Evolutionary conservation across 2,888 invertebrate species (phyloP).

Genomic region (Orthosia cruda): DNA sequence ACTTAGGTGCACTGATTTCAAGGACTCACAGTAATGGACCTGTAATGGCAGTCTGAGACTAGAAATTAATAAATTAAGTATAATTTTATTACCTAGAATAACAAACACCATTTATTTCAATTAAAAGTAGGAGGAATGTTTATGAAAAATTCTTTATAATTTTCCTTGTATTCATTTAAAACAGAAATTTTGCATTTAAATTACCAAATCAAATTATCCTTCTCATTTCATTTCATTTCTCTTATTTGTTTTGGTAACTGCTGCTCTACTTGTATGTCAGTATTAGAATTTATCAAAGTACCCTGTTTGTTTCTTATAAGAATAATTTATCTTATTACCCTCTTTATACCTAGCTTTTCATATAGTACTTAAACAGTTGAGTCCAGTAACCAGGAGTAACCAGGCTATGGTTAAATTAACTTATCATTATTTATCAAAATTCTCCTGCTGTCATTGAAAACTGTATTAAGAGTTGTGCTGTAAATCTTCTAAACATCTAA

Average conservation of each 20-base stretch:
- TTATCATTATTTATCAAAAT: not conserved
- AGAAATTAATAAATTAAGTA: not conserved
- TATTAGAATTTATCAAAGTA: not conserved
- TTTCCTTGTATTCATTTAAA: slow-evolving; percentile 1
- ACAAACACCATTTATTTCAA: not conserved
- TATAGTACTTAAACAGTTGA: not conserved
- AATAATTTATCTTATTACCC: not conserved
- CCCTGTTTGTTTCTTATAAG: too few species aligned
- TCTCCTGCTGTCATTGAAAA: not conserved
- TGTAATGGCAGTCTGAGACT: not conserved
- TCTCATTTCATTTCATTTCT: too few species aligned
- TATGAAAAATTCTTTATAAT: not conserved
- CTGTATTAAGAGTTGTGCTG: not conserved
- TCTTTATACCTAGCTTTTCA: not conserved
- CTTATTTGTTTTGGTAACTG: not conserved
- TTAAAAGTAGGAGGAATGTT: not conserved
- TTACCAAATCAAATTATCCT: not conserved
- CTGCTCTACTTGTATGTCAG: too few species aligned
- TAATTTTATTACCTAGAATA: not conserved
- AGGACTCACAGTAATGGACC: not conserved
- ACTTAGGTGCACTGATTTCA: slow-evolving; percentile 4
- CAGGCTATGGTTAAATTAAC: not conserved
- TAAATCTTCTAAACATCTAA: not conserved
- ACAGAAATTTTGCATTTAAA: not conserved
- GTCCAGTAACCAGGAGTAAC: too few species aligned